A percentile compares a stretch with the other conserved stretches of the same genome.
Evolutionary conservation across 1,140 invertebrate species (phyloP).

Genomic region (Drosophila pseudoananassae): DNA sequence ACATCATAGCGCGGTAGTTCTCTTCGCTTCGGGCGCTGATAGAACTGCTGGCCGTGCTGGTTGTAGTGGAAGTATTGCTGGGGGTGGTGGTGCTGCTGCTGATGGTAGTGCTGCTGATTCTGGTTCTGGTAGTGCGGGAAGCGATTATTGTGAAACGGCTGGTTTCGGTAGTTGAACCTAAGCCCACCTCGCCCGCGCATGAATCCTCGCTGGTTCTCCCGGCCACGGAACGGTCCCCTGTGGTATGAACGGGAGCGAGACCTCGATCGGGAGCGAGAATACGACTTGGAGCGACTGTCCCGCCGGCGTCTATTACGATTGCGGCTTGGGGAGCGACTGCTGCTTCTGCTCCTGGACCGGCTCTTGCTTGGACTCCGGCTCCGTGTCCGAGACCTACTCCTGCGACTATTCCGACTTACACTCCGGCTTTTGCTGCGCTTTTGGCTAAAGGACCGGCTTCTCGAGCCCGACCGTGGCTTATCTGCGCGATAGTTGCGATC

Average conservation of each 20-base stretch:
- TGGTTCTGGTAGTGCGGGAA: constrained; percentile 40
- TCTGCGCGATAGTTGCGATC: constrained; percentile 93
- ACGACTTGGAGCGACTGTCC: constrained; percentile 58
- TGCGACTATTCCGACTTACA: constrained; percentile 5
- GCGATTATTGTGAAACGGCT: constrained; percentile 49
- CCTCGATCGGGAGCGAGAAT: constrained; percentile 51
- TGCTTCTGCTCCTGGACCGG: constrained; percentile 18
- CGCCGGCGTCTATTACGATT: constrained; percentile 46
- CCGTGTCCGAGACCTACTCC: not conserved
- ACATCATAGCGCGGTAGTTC: constrained; percentile 93
- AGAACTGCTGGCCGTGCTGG: constrained; percentile 34
- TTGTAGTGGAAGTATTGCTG: constrained; percentile 31
- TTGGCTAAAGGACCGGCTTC: constrained; percentile 19
- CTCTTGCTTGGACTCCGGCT: constrained; percentile 25
- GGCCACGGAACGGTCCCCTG: constrained; percentile 26
- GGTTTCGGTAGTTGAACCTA: constrained; percentile 59
- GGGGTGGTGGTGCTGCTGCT: constrained; percentile 18
- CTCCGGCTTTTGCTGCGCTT: constrained; percentile 18
- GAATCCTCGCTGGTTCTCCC: constrained; percentile 37
- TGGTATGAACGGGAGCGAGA: constrained; percentile 44
- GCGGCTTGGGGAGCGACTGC: constrained; percentile 40
- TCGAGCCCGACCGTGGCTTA: constrained; percentile 46
- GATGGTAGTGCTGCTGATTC: constrained; percentile 18
- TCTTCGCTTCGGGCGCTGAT: constrained; percentile 89
- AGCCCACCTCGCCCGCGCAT: constrained; percentile 38